Percentiles rank a stretch among this genome's conserved stretches.
phyloP scores from a whole-genome alignment of 2,113 vertebrate genomes.

The Nettapus auritus region DNA sequence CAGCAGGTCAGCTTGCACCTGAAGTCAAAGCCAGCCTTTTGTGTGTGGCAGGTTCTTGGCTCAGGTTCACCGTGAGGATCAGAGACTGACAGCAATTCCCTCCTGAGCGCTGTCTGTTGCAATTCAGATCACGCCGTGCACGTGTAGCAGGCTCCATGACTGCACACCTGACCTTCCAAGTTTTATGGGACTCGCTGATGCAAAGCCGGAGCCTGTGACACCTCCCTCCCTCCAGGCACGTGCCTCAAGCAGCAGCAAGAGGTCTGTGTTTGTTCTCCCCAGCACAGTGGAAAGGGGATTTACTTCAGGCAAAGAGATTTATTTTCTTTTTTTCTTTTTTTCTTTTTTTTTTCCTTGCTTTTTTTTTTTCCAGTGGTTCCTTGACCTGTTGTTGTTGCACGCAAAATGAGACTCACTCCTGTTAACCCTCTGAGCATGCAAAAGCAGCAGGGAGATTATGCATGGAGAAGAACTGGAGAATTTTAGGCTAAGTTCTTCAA shows the following conservation, averaged over 20 bases:
- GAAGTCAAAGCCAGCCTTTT: neutral
- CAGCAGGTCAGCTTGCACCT: neutral
- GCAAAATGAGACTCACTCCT: neutral
- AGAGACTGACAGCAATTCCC: neutral
- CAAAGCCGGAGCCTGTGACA: neutral
- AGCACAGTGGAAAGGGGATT: neutral
- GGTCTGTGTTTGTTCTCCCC: neutral
- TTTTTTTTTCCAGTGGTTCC: neutral
- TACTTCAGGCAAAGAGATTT: slow-evolving; percentile 1
- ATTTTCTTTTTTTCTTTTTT: neutral
- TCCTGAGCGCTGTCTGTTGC: neutral
- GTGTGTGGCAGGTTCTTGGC: neutral
- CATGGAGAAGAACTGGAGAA: neutral
- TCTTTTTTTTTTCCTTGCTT: neutral
- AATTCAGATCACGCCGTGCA: neutral
- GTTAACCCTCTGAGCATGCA: neutral
- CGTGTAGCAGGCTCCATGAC: neutral
- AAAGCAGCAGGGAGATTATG: neutral
- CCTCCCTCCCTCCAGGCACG: neutral
- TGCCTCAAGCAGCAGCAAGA: neutral
- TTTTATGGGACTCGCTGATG: slow-evolving; percentile 1
- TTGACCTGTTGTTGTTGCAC: neutral
- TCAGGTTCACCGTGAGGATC: neutral
- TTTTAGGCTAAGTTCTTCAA: neutral
- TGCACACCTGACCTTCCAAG: neutral